These are phyloP conservation scores for Hipposideros larvatus DNA, from an alignment of 2,797 vertebrate species.

Conservation along the genomic window DNA sequence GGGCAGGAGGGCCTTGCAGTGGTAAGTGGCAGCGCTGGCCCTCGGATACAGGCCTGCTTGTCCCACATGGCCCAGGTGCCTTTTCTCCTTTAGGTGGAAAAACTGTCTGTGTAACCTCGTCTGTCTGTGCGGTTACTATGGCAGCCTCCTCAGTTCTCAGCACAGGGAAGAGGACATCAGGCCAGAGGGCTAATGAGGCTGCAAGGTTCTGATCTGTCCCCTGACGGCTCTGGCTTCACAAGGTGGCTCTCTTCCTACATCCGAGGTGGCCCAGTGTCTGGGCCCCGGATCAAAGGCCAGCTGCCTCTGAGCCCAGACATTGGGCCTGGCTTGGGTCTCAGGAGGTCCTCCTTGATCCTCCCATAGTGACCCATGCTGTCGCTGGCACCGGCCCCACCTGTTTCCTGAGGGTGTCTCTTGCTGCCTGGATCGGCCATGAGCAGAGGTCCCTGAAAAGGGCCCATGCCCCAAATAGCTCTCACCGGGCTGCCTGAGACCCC, in stretches of 20 bases:
- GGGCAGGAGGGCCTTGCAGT: neutral
- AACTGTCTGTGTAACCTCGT: neutral
- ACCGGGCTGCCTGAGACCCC: neutral
- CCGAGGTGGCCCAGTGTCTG: neutral
- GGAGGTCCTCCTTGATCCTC: conserved; percentile 9
- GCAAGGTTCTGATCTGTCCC: conserved; percentile 7
- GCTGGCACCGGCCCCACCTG: rapidly evolving
- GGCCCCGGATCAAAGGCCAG: conserved; percentile 66
- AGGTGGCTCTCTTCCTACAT: conserved; percentile 4
- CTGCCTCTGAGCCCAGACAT: neutral
- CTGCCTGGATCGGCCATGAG: neutral
- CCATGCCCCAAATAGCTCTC: neutral
- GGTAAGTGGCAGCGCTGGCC: neutral
- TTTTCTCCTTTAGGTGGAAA: neutral
- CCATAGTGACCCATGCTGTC: neutral
- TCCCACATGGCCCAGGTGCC: neutral
- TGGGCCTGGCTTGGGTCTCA: neutral
- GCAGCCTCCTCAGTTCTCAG: conserved; percentile 58
- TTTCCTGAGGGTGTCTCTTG: neutral
- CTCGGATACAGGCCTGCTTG: neutral
- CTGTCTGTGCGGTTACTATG: conserved; percentile 60
- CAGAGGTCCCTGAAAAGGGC: neutral
- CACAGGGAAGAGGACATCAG: conserved; percentile 54
- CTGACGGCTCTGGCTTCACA: conserved; percentile 46
- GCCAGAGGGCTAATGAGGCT: conserved; percentile 73